Conservation (phyloP, 2,113 vertebrate species). For the Rhombomys opimus region DNA sequence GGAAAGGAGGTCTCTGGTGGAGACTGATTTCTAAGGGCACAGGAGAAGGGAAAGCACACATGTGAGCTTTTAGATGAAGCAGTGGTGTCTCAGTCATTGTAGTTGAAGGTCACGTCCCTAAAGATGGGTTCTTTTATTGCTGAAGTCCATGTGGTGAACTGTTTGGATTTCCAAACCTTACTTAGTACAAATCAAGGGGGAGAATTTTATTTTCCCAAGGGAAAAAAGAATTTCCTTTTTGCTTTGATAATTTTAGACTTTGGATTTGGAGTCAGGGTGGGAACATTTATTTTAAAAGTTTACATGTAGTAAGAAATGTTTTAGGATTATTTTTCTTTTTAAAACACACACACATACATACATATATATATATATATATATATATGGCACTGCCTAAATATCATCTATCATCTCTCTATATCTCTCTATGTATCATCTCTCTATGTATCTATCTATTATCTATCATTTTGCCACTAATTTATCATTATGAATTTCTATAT, state of each 20-base stretch:
- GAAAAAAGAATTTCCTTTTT: neutral
- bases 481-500: neutral
- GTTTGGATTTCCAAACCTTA: neutral
- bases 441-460: neutral
- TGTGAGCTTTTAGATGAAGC: conserved; percentile 13
- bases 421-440: too few relatives aligned
- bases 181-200: conserved; percentile 10
- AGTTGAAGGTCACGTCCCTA: neutral
- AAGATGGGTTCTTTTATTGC: conserved; percentile 31
- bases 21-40: neutral
- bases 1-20: neutral
- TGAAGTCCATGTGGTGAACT: neutral
- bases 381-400: too few relatives aligned
- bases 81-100: conserved; percentile 20
- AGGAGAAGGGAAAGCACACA: neutral
- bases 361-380: too few relatives aligned
- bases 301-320: neutral
- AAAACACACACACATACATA: neutral
- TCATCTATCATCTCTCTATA: neutral
- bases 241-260: conserved; percentile 28
- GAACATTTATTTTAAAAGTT: neutral
- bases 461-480: neutral
- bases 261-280: neutral
- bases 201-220: conserved; percentile 52
- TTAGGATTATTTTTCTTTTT: neutral